phyloP scores from a whole-genome alignment of 2,113 vertebrate species.

The Sminthopsis crassicaudata region DNA sequence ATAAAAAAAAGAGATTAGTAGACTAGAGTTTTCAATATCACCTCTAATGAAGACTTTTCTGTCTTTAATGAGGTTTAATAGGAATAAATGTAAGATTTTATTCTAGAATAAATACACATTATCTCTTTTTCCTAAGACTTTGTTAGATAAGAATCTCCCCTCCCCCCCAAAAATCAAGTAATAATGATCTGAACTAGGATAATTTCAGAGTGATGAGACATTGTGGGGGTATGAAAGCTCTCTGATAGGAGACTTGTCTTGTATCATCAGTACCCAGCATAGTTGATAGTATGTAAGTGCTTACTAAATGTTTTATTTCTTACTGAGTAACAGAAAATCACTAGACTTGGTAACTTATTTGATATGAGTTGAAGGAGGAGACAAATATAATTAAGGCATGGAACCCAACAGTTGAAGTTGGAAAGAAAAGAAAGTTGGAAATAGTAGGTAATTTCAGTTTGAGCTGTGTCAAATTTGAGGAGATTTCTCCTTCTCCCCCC shows the following conservation, averaged over 20 bases:
- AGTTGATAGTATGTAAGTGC: background rate
- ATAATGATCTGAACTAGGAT: background rate
- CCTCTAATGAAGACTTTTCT: background rate
- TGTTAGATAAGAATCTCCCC: background rate
- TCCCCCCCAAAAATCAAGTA: background rate
- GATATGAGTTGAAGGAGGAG: background rate
- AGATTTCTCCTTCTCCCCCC: background rate
- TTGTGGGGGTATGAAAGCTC: background rate
- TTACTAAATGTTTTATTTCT: background rate
- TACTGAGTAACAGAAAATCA: background rate
- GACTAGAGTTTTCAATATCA: background rate
- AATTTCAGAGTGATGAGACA: background rate
- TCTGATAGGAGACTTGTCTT: background rate
- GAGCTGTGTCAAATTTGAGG: background rate
- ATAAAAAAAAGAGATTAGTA: background rate
- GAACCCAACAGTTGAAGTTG: background rate
- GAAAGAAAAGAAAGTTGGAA: background rate
- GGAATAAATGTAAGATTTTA: background rate
- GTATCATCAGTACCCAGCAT: background rate
- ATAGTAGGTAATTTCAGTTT: background rate
- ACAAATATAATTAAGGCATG: background rate
- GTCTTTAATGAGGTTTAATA: background rate
- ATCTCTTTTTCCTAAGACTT: background rate
- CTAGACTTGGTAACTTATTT: background rate
- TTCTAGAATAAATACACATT: background rate